A percentile compares a stretch with the other conserved stretches of the same genome.
Conservation (phyloP, 2,888 invertebrate species). For the Monoplex corrugatus region DNA sequence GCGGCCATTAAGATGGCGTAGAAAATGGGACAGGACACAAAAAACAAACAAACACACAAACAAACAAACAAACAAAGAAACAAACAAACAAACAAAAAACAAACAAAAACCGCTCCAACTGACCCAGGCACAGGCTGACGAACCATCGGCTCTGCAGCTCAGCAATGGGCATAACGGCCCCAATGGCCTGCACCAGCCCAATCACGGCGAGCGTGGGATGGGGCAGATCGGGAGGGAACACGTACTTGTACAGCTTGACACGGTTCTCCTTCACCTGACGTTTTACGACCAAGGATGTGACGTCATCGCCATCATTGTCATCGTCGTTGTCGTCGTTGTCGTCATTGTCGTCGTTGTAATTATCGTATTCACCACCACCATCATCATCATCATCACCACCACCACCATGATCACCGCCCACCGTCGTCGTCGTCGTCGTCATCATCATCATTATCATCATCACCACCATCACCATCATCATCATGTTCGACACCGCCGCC, state of each 20-base stretch:
- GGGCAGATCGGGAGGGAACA: conserved; percentile 78
- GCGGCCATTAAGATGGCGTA: too few species aligned
- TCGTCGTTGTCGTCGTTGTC: not conserved
- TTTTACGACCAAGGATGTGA: too few species aligned
- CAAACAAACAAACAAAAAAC: conserved; percentile 37
- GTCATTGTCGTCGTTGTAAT: not conserved
- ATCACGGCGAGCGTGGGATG: conserved; percentile 79
- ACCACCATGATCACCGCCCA: conserved; percentile 31
- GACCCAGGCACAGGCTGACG: conserved; percentile 73
- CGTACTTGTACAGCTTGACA: conserved; percentile 80
- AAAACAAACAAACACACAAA: not conserved
- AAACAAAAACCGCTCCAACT: conserved; percentile 22
- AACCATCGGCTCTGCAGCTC: conserved; percentile 81
- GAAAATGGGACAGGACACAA: not conserved
- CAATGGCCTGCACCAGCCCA: conserved; percentile 82
- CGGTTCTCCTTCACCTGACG: conserved; percentile 73
- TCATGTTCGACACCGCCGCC: not conserved
- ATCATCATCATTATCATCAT: conserved; percentile 30
- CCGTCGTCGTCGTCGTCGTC: not conserved
- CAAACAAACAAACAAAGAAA: not conserved
- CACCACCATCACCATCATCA: conserved; percentile 39
- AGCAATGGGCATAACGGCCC: conserved; percentile 82
- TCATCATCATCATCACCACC: conserved; percentile 26
- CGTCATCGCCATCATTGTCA: not conserved
- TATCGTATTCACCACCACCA: conserved; percentile 21